Conservation (phyloP, 2,888 invertebrate species). For the Drosophila helvetica region DNA sequence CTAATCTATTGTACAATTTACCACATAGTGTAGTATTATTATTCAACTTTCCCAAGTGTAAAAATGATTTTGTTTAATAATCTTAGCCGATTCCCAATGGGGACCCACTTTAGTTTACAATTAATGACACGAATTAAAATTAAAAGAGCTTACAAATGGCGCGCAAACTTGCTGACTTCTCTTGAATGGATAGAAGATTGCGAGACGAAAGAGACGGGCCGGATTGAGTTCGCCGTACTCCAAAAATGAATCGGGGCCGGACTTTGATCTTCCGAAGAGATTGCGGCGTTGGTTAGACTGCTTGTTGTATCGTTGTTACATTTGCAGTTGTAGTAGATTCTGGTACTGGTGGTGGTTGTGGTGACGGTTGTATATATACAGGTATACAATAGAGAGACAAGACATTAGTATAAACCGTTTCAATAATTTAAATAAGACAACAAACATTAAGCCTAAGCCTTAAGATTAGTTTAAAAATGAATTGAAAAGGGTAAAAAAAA, state of each 20-base stretch:
- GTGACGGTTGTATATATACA: constrained; percentile 63
- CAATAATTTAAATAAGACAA: constrained; percentile 77
- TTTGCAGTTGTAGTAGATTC: neutral
- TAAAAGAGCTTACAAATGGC: constrained; percentile 70
- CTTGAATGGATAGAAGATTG: neutral
- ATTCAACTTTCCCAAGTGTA: constrained; percentile 9
- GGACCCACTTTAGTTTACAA: constrained; percentile 27
- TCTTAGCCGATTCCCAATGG: constrained; percentile 39
- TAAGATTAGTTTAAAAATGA: constrained; percentile 55
- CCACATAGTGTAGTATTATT: constrained; percentile 12
- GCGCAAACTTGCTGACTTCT: constrained; percentile 6
- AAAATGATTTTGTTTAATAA: constrained; percentile 7
- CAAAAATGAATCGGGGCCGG: neutral
- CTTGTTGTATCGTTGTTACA: constrained; percentile 6
- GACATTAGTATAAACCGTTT: constrained; percentile 71
- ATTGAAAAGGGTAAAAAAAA: constrained; percentile 23
- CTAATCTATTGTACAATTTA: constrained; percentile 17
- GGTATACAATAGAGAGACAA: constrained; percentile 79
- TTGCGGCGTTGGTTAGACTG: constrained; percentile 11
- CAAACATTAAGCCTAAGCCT: constrained; percentile 65
- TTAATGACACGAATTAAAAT: constrained; percentile 60
- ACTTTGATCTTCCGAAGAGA: constrained; percentile 1
- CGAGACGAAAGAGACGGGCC: neutral
- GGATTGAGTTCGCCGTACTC: constrained; percentile 5
- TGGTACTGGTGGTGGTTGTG: constrained; percentile 14